Conservation (phyloP, 1,140 invertebrate genomes). For the Brachionus sp. region DNA sequence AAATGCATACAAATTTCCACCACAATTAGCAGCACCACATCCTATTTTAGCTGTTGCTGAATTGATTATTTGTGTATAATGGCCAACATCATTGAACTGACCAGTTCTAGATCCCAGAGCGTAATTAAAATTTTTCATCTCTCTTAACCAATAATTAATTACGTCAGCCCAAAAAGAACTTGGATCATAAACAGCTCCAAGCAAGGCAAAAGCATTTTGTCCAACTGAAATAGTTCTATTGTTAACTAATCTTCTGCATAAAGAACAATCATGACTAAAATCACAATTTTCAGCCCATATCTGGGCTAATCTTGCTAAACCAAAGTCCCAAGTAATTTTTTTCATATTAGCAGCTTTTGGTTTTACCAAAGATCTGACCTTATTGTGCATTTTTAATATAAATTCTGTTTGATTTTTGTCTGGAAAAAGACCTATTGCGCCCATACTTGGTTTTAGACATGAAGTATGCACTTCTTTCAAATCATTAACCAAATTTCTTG, state of each 20-base stretch:
- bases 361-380: neutral
- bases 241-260: slow-evolving; percentile 25
- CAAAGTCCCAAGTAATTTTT: slow-evolving; percentile 34
- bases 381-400: slow-evolving; percentile 24
- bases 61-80: slow-evolving; percentile 44
- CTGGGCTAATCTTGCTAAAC: slow-evolving; percentile 16
- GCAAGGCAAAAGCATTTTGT: slow-evolving; percentile 5
- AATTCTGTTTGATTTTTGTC: neutral
- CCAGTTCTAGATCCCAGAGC: neutral
- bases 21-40: slow-evolving; percentile 27
- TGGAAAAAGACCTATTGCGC: neutral
- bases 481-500: neutral
- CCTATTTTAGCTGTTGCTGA: neutral
- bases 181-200: neutral
- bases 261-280: slow-evolving; percentile 18
- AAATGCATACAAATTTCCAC: neutral
- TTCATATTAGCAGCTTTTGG: slow-evolving; percentile 24
- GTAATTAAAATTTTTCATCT: neutral
- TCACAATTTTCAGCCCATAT: slow-evolving; percentile 12
- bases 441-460: neutral
- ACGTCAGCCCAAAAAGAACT: slow-evolving; percentile 13
- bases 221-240: slow-evolving; percentile 24
- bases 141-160: neutral
- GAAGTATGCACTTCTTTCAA: neutral
- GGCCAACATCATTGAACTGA: slow-evolving; percentile 16